Evolutionary conservation across 2,797 vertebrate species (phyloP).

Genomic region (Rhabdomys pumilio): DNA sequence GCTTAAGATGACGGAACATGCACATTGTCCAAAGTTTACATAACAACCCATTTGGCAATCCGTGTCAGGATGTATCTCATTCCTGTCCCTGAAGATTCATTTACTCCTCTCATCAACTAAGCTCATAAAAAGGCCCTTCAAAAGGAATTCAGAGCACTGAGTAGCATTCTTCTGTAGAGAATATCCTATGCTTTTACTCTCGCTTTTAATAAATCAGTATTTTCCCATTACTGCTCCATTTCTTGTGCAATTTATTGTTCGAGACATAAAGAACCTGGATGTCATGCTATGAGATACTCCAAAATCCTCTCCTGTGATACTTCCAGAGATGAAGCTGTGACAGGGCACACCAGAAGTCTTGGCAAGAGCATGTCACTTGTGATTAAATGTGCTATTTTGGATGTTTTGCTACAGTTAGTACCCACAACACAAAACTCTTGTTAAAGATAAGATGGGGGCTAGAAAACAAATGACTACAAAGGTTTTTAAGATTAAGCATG

Average conservation of each 20-base stretch:
- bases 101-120: not conserved
- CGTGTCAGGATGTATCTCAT: not conserved
- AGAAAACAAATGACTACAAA: constrained; percentile 29
- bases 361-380: not conserved
- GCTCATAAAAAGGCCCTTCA: not conserved
- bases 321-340: not conserved
- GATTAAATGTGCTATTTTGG: not conserved
- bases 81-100: not conserved
- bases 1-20: not conserved
- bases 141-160: not conserved
- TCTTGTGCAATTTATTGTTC: not conserved
- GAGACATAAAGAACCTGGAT: not conserved
- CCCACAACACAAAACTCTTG: not conserved
- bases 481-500: not conserved
- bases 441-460: not conserved
- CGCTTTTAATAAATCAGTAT: not conserved
- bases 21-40: not conserved
- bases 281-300: too few relatives aligned
- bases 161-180: not conserved
- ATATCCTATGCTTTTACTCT: not conserved
- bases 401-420: not conserved
- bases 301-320: not conserved
- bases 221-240: not conserved
- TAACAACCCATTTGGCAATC: not conserved
- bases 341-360: not conserved